A percentile compares a stretch with the other conserved stretches of the same genome.
Conservation (phyloP, 2,113 vertebrate genomes). For the Coptodon rendalli region DNA sequence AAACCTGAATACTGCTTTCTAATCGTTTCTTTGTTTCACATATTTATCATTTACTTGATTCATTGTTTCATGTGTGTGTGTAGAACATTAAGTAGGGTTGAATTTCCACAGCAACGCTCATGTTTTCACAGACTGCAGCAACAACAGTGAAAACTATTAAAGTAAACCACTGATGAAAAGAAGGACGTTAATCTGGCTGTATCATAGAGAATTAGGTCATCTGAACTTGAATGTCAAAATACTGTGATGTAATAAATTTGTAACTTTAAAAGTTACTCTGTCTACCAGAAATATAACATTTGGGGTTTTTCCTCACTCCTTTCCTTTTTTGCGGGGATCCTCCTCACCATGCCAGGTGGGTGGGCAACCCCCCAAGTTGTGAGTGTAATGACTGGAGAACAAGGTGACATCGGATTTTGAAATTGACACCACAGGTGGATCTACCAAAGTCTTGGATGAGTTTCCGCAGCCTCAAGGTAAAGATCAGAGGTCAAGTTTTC, state of each 20-base stretch:
- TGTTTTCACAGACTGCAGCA: background rate
- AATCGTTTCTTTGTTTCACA: background rate
- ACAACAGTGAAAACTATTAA: background rate
- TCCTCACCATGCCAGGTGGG: background rate
- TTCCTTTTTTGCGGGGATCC: background rate
- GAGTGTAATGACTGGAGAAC: background rate
- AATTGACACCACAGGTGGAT: background rate
- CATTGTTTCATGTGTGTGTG: background rate
- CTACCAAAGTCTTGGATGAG: background rate
- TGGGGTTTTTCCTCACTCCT: background rate
- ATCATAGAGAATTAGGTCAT: background rate
- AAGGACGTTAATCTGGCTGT: fast-evolving
- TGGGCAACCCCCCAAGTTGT: background rate
- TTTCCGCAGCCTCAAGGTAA: background rate
- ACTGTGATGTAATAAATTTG: background rate
- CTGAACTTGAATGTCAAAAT: background rate
- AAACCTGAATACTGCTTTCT: background rate
- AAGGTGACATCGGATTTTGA: fast-evolving
- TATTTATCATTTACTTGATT: fast-evolving
- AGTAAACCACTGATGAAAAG: background rate
- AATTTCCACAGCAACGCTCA: background rate
- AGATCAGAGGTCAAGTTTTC: background rate
- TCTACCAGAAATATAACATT: background rate
- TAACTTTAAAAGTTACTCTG: background rate
- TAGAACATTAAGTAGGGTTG: background rate